Evolutionary conservation across 2,888 invertebrate genomes (phyloP), one percentile per base, ranked within the genome.

Genomic region (Heliconius sara): DNA sequence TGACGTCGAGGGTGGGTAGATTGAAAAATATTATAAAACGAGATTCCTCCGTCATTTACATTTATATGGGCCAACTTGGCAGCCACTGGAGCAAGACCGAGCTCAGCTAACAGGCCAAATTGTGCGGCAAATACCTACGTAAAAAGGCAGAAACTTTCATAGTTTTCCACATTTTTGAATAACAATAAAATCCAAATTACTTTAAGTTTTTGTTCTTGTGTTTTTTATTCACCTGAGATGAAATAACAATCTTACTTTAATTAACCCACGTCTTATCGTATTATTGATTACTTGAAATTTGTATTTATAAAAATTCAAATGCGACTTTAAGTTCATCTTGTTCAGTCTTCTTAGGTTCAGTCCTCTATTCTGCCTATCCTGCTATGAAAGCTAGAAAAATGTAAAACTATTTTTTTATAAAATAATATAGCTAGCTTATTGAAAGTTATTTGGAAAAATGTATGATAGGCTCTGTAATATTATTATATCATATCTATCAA

Each of bases 1-100:
- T 83, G 79, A 77, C 82, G 77, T 30, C n/a, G 57, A 57, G n/a
- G 34, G 34, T n/a, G 43, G 85, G 86, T 87, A 89, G 90, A 91
- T 91, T 92, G 91, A 91, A 91, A 90, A 91, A 90, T 88, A 89
- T 85, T 85, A 85, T 85, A 86, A 87, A 85, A 87, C 83, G 81
- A 83, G 82, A 85, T 85, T 84, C 84, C 80, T 77, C 78, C 78
- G 81, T 88, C 90, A 93, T 93, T 93, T 90, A 89, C 93, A 93
- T 93, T 92, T 93, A 92, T 92, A 93, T 93, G 87, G 92, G 85
- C 86, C 88, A 93, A 93, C 89, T 92, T 92, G 88, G 87, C 81
- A 77, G 76, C 81, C 81, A 75, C 81, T 81, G 77, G 86, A 85
- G 84, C 87, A 87, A 60, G 77, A 75, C 30, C 27, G 60, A 47